Percentiles rank a stretch among this genome's conserved stretches.
phyloP scores from a whole-genome alignment of 2,888 invertebrate species.

The Lepidochitona cinerea region DNA sequence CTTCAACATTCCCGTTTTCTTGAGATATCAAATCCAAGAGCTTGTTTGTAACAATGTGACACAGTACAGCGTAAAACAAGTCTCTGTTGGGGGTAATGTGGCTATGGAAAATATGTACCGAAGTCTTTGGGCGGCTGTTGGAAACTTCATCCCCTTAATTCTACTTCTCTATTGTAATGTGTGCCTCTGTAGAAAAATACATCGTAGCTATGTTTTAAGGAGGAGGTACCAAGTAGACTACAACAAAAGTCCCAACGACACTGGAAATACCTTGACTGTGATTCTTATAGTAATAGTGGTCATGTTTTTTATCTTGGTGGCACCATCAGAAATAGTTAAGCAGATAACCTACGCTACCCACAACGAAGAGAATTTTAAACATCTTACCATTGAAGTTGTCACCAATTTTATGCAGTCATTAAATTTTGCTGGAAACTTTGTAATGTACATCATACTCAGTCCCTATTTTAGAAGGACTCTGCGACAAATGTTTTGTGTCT shows the following conservation, averaged over 20 bases:
- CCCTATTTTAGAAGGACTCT: slow-evolving; percentile 82
- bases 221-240: slow-evolving; percentile 44
- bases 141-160: slow-evolving; percentile 58
- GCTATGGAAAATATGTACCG: slow-evolving; percentile 52
- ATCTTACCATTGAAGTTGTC: slow-evolving; percentile 66
- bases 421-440: slow-evolving; percentile 85
- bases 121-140: slow-evolving; percentile 56
- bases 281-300: slow-evolving; percentile 65
- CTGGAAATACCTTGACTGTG: slow-evolving; percentile 59
- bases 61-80: slow-evolving; percentile 31
- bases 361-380: slow-evolving; percentile 47
- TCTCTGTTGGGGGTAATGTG: slow-evolving; percentile 40
- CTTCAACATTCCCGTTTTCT: slow-evolving; percentile 77
- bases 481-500: slow-evolving; percentile 43
- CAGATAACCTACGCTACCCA: slow-evolving; percentile 47
- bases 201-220: slow-evolving; percentile 55
- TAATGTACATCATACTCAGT: slow-evolving; percentile 84
- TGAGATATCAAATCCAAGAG: slow-evolving; percentile 49
- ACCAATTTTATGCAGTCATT: slow-evolving; percentile 83
- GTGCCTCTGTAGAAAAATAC: slow-evolving; percentile 59
- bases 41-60: slow-evolving; percentile 32
- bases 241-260: slow-evolving; percentile 42
- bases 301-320: slow-evolving; percentile 65
- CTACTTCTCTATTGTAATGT: slow-evolving; percentile 63
- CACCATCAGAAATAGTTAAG: slow-evolving; percentile 63